Evolutionary conservation across 2,888 invertebrate genomes (phyloP).

Genomic region (Quadroppia sp.): DNA sequence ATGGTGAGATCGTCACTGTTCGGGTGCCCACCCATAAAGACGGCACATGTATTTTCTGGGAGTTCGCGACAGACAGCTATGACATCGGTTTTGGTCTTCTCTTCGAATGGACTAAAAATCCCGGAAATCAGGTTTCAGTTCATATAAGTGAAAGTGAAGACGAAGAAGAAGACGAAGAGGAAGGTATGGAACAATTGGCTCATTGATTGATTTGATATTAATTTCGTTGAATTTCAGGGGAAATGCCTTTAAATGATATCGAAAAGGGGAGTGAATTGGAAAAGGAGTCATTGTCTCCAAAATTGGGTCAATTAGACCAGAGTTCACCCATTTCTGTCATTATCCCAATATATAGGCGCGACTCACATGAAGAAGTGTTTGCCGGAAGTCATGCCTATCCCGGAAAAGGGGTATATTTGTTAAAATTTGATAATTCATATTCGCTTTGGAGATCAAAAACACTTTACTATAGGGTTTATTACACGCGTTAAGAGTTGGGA

Average conservation of each 20-base stretch:
- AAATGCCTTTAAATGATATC: conserved; percentile 29
- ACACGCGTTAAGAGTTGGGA: conserved; percentile 63
- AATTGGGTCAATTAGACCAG: conserved; percentile 47
- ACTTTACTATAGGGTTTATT: conserved; percentile 96
- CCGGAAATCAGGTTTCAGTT: conserved; percentile 78
- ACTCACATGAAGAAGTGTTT: conserved; percentile 94
- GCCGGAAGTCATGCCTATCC: conserved; percentile 97
- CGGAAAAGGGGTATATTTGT: conserved; percentile 91
- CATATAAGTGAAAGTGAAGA: conserved; percentile 95
- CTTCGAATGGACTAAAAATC: conserved; percentile 93
- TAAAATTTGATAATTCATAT: conserved; percentile 99
- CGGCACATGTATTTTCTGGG: conserved; percentile 94
- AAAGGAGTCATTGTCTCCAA: conserved; percentile 18
- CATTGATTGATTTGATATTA: background rate
- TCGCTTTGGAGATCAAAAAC: conserved; percentile 99
- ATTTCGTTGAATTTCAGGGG: background rate
- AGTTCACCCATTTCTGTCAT: conserved; percentile 71
- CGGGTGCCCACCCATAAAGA: conserved; percentile 93
- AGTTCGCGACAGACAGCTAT: conserved; percentile 96
- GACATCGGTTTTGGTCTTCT: conserved; percentile 97
- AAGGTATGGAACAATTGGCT: conserved; percentile 55
- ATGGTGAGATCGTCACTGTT: conserved; percentile 93
- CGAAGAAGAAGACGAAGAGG: conserved; percentile 68
- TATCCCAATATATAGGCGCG: conserved; percentile 89
- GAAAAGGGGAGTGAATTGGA: conserved; percentile 39